Percentiles rank a stretch among this genome's conserved stretches.
Evolutionary conservation across 2,113 vertebrate genomes (phyloP).

Genomic region (Chiloscyllium plagiosum): DNA sequence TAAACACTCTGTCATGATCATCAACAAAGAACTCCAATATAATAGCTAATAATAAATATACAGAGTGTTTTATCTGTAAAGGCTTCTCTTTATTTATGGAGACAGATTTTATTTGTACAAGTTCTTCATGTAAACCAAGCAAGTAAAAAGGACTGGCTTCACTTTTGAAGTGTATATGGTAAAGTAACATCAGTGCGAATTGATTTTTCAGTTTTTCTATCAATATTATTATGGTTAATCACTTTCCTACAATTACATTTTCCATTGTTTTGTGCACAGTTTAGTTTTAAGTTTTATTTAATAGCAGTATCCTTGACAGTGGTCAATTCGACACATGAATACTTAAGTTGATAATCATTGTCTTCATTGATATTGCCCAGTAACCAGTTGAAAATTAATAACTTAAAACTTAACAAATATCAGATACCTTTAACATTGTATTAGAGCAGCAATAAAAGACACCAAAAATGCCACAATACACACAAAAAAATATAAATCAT

Average conservation of each 20-base stretch:
- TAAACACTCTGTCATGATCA: neutral
- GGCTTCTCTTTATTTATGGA: neutral
- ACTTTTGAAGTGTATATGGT: neutral
- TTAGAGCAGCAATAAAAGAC: neutral
- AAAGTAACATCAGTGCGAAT: neutral
- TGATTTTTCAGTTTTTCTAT: neutral
- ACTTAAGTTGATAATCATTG: neutral
- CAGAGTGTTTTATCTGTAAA: neutral
- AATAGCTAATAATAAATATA: neutral
- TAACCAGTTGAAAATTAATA: neutral
- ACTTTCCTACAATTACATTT: neutral
- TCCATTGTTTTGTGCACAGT: neutral
- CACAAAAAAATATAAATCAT: neutral
- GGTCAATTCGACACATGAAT: neutral
- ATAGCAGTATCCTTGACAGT: neutral
- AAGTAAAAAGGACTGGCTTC: neutral
- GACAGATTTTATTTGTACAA: neutral
- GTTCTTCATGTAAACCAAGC: neutral
- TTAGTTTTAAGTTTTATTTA: neutral
- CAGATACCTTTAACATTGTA: neutral
- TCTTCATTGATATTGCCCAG: neutral
- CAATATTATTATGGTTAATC: neutral
- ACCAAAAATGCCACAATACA: neutral
- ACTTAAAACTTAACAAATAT: neutral
- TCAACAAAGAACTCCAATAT: neutral